Conservation (phyloP, 1,140 invertebrate genomes). For the Hydropsyche tenuis region DNA sequence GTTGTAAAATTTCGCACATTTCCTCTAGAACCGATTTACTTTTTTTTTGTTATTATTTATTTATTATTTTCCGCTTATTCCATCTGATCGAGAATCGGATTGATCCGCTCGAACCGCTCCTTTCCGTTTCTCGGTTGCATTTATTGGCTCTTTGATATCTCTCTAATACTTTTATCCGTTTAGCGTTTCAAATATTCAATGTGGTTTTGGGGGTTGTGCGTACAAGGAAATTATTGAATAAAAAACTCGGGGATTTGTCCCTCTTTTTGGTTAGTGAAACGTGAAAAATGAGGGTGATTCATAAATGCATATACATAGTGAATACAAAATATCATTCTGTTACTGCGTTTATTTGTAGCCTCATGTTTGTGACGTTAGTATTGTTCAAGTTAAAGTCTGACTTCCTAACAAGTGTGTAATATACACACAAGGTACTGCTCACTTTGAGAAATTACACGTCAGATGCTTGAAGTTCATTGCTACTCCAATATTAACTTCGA, state of each 20-base stretch:
- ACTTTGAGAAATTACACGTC: neutral
- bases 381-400: too few relatives aligned
- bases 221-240: constrained; percentile 7
- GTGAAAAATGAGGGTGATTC: too few relatives aligned
- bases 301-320: too few relatives aligned
- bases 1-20: neutral
- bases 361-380: too few relatives aligned
- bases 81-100: neutral
- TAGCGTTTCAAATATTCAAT: constrained; percentile 10
- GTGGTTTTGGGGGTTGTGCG: too few relatives aligned
- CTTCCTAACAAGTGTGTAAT: too few relatives aligned
- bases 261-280: too few relatives aligned
- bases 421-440: neutral
- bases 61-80: neutral
- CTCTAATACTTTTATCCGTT: neutral
- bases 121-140: neutral
- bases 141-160: constrained; percentile 13
- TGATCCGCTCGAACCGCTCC: neutral
- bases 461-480: neutral
- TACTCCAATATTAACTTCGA: constrained; percentile 16
- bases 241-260: neutral
- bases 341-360: too few relatives aligned
- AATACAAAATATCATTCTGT: too few relatives aligned
- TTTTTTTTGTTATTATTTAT: neutral
- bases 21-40: neutral